Percentiles rank a stretch among this genome's conserved stretches.
phyloP scores from a whole-genome alignment of 2,888 invertebrate genomes.

The Lycaena phlaeas region DNA sequence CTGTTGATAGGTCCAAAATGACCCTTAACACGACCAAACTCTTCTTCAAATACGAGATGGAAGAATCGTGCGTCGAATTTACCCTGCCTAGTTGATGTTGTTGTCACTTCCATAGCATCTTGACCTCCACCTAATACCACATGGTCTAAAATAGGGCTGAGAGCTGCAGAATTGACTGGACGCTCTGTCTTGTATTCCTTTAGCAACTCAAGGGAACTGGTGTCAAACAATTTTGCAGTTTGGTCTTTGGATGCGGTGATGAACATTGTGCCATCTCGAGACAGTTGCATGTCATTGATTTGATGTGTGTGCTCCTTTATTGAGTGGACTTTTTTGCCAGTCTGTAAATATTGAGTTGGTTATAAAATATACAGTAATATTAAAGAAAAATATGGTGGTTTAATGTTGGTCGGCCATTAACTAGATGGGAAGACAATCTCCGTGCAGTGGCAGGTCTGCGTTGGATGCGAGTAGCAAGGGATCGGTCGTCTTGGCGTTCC shows the following conservation, averaged over 20 bases:
- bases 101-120: constrained; percentile 99
- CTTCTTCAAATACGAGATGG: constrained; percentile 96
- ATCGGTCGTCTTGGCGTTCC: too few species aligned
- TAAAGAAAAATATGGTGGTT: too few species aligned
- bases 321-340: constrained; percentile 84
- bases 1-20: constrained; percentile 99
- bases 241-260: constrained; percentile 98
- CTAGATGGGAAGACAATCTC: too few species aligned
- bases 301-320: constrained; percentile 87
- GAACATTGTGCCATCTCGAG: constrained; percentile 94
- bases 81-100: constrained; percentile 92
- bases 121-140: constrained; percentile 99
- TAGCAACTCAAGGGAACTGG: constrained; percentile 85
- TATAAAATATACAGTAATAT: too few species aligned
- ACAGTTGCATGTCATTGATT: constrained; percentile 97
- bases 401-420: too few species aligned
- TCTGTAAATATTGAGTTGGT: too few species aligned
- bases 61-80: constrained; percentile 98
- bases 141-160: constrained; percentile 96
- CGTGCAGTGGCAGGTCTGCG: too few species aligned
- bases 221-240: constrained; percentile 95
- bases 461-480: too few species aligned
- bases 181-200: constrained; percentile 98
- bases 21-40: constrained; percentile 97
- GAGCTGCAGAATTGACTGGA: constrained; percentile 97